These are phyloP conservation scores for Ligdia adustata DNA, from an alignment of 2,888 invertebrate species.

Conservation along the genomic window DNA sequence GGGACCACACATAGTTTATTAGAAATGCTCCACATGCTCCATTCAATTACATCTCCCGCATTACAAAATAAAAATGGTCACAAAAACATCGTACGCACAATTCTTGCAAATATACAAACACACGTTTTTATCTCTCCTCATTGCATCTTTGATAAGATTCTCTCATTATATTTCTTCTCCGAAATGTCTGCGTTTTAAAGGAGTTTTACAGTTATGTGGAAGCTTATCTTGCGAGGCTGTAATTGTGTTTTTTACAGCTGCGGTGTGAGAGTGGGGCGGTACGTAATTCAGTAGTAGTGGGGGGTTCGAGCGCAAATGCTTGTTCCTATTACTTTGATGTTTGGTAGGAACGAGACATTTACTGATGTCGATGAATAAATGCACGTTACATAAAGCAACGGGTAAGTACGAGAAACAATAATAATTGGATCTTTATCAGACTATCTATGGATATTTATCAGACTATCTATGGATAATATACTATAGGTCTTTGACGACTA, in stretches of 20 bases:
- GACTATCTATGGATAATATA: too few relatives aligned
- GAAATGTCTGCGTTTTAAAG: conserved; percentile 9
- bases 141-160: conserved; percentile 1
- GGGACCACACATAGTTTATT: too few relatives aligned
- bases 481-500: too few relatives aligned
- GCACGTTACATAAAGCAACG: background rate
- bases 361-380: conserved; percentile 9
- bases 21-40: too few relatives aligned
- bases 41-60: too few relatives aligned
- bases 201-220: conserved; percentile 15
- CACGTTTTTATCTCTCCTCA: background rate
- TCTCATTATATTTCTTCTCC: conserved; percentile 1
- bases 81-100: too few relatives aligned
- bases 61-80: too few relatives aligned
- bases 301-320: conserved; percentile 37
- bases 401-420: background rate
- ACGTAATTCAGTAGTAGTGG: conserved; percentile 48
- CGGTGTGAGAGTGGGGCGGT: conserved; percentile 39
- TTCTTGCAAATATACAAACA: too few relatives aligned
- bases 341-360: conserved; percentile 24
- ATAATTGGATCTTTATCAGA: too few relatives aligned
- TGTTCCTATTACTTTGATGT: conserved; percentile 57
- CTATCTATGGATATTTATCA: too few relatives aligned
- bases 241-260: conserved; percentile 25
- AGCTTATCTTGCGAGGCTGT: conserved; percentile 16